Base-by-base conservation (phyloP, 2,113 vertebrate genomes). In the Lonchura striata region DNA sequence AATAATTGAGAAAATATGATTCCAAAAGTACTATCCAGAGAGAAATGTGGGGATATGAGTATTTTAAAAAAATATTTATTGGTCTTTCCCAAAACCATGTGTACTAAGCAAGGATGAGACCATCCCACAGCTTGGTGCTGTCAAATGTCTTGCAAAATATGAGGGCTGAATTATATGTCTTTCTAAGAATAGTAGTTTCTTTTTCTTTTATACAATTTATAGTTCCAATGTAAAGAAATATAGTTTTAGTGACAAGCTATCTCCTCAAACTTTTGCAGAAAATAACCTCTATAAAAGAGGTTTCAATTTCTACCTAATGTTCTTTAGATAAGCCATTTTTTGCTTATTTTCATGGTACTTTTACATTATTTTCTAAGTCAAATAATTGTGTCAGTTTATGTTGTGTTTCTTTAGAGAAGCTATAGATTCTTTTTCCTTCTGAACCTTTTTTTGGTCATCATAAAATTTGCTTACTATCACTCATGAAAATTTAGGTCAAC, bases 281-380 rank as follows among this genome's bases (percentile, higher is more conserved):
- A 39, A 2, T 54, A 71, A 20, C 2, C 7, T 87, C 54, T 63
- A 19, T 20, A 9, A 37, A 56, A 23, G 0, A 1, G 16, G 2
- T 23, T 50, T 86, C 33, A 42, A 24, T 74, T 75, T 21, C 31
- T 52, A 39, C 27, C n/a, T 37, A 35, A 30, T 31, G 3, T 60
- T 61, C 6, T 76, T 47, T 41, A 42, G 24, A 33, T 9, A 57
- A 61, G 8, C 6, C 18, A 0, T 11, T 16, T 94, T 84, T 81
- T 39, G 0, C 10, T 72, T 60, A 39, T 76, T 92, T 86, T 13
- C 23, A 9, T n/a, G 10, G 15, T 25, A 41, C 19, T 90, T 69
- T 77, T 57, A 14, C 7, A 27, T 49, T 1, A 28, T 60, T 88
- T 77, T 61, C 13, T 33, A 47, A 13, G 41, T 47, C 7, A 72